Evolutionary conservation across 2,888 invertebrate genomes (phyloP).

Genomic region (Aphidius colemani): DNA sequence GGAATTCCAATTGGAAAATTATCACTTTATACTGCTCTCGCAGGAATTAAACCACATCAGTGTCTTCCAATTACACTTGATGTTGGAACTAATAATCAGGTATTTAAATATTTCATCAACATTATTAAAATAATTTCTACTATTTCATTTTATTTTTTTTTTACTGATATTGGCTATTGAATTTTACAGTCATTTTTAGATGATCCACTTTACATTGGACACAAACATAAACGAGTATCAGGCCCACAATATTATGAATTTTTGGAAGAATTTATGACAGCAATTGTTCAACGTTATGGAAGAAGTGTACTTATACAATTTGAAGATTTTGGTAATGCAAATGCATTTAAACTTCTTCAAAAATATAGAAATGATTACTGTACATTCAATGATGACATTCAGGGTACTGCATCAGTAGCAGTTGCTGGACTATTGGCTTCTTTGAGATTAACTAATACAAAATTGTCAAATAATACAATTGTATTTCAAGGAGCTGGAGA

Average conservation of each 20-base stretch:
- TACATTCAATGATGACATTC: slow-evolving; percentile 99
- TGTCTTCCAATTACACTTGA: slow-evolving; percentile 94
- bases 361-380: slow-evolving; percentile 89
- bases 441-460: slow-evolving; percentile 79
- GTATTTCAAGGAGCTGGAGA: slow-evolving; percentile 98
- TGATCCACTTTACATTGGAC: slow-evolving; percentile 94
- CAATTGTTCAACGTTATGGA: slow-evolving; percentile 82
- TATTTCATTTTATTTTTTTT: slow-evolving; percentile 9
- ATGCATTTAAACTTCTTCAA: slow-evolving; percentile 91
- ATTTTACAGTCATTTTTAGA: slow-evolving; percentile 72
- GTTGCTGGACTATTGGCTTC: slow-evolving; percentile 92
- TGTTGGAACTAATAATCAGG: slow-evolving; percentile 87
- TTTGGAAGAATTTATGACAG: slow-evolving; percentile 96
- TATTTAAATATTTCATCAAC: slow-evolving; percentile 40
- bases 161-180: neutral
- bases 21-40: slow-evolving; percentile 94
- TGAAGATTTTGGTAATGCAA: slow-evolving; percentile 98
- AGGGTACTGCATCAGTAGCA: slow-evolving; percentile 95
- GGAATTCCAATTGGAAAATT: slow-evolving; percentile 98
- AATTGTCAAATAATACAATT: slow-evolving; percentile 81
- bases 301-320: slow-evolving; percentile 90
- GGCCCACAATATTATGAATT: slow-evolving; percentile 90
- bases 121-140: slow-evolving; percentile 7
- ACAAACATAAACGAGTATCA: slow-evolving; percentile 80
- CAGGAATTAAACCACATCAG: slow-evolving; percentile 93